A percentile compares a stretch with the other conserved stretches of the same genome.
These are phyloP conservation scores for Dromiciops gliroides DNA, from an alignment of 2,113 vertebrate species.

Conservation along the genomic window DNA sequence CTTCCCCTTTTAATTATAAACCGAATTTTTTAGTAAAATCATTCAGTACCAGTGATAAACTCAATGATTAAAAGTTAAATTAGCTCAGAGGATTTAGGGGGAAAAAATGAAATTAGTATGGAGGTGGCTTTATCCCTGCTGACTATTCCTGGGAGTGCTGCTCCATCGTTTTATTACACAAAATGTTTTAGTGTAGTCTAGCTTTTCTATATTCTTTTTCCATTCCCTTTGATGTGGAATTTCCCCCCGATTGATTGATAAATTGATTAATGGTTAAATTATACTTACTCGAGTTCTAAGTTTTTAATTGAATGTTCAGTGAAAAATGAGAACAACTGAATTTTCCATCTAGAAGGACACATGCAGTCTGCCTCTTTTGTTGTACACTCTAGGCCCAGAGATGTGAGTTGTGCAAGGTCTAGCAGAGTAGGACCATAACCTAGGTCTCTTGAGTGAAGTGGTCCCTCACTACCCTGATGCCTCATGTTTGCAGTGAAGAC, in stretches of 20 bases:
- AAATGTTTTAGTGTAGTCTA: background rate
- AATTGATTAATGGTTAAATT: conserved; percentile 2
- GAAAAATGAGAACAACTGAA: conserved; percentile 22
- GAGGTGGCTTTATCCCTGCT: background rate
- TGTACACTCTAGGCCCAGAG: background rate
- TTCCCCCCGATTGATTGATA: background rate
- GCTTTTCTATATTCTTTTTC: background rate
- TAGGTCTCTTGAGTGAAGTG: background rate
- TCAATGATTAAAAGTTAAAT: background rate
- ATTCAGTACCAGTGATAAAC: background rate
- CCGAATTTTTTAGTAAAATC: background rate
- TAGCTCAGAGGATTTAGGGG: background rate
- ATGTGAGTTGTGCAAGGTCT: background rate
- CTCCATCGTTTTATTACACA: background rate
- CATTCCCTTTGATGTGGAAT: background rate
- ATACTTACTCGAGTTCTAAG: background rate
- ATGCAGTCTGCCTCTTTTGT: background rate
- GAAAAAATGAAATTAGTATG: background rate
- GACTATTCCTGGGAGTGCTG: background rate
- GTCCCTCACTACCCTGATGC: background rate
- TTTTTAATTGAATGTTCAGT: background rate
- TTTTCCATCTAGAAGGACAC: background rate
- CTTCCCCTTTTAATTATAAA: background rate
- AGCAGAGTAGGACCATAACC: background rate
- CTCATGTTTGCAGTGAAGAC: background rate